Evolutionary conservation across 1,140 invertebrate species (phyloP).

Genomic region (Eriocheir sinensis): DNA sequence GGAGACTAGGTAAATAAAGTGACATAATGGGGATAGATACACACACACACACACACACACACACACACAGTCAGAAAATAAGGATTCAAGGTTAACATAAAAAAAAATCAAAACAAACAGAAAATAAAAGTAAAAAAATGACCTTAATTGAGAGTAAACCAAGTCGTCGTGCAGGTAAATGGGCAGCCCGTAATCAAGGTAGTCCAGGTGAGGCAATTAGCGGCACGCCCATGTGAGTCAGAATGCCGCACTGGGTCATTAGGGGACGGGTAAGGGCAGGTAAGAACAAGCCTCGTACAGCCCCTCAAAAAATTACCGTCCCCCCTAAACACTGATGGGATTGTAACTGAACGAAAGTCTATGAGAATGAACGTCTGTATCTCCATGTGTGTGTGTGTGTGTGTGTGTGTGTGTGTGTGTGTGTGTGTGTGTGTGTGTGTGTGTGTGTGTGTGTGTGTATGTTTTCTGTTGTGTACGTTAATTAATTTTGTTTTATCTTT

Average conservation of each 20-base stretch:
- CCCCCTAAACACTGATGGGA: too few relatives aligned
- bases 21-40: too few relatives aligned
- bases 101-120: not conserved
- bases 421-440: too few relatives aligned
- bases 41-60: not conserved
- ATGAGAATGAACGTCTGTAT: not conserved
- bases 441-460: too few relatives aligned
- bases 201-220: not conserved
- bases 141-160: not conserved
- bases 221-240: not conserved
- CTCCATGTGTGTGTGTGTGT: too few relatives aligned
- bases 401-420: too few relatives aligned
- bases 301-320: too few relatives aligned
- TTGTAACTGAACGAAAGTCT: too few relatives aligned
- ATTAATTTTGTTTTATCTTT: too few relatives aligned
- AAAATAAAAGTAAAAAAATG: too few relatives aligned
- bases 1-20: too few relatives aligned
- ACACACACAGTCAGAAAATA: not conserved
- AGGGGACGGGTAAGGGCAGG: not conserved
- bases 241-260: not conserved
- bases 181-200: constrained; percentile 12
- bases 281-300: not conserved
- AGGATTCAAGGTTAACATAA: not conserved
- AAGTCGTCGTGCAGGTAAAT: not conserved
- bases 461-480: too few relatives aligned